A percentile compares a stretch with the other conserved stretches of the same genome.
Conservation (phyloP, 2,113 vertebrate genomes). For the Aegotheles bennettii region DNA sequence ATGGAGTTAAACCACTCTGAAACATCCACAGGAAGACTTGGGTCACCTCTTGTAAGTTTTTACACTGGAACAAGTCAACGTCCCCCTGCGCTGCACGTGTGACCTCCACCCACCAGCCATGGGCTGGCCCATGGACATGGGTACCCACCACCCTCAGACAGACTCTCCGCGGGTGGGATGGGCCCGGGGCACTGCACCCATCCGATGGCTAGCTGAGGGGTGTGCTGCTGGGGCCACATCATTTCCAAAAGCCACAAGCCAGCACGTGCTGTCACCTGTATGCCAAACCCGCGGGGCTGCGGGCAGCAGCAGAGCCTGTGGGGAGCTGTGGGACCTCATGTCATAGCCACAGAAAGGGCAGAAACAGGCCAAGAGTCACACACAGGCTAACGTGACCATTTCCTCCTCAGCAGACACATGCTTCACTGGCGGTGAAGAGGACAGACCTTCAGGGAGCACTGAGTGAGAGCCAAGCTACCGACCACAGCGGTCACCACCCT, state of each 20-base stretch:
- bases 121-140: accelerated
- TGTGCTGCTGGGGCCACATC: no score
- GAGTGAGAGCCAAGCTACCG: accelerated
- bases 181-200: not conserved
- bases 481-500: not conserved
- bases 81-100: accelerated
- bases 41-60: not conserved
- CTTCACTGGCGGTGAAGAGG: accelerated
- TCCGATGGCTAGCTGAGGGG: no score
- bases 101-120: accelerated
- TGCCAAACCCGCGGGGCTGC: not conserved
- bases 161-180: accelerated
- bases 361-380: not conserved
- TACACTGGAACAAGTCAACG: accelerated
- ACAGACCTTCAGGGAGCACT: not conserved
- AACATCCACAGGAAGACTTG: not conserved
- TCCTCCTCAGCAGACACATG: not conserved
- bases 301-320: not conserved
- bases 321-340: not conserved
- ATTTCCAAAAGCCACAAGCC: not conserved
- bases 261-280: accelerated
- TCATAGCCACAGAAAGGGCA: not conserved
- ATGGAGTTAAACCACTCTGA: not conserved
- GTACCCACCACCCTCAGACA: not conserved
- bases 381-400: not conserved